Evolutionary conservation across 2,797 vertebrate genomes (phyloP), one percentile per base, ranked within the genome.

Genomic region (Pantherophis vulpinus): DNA sequence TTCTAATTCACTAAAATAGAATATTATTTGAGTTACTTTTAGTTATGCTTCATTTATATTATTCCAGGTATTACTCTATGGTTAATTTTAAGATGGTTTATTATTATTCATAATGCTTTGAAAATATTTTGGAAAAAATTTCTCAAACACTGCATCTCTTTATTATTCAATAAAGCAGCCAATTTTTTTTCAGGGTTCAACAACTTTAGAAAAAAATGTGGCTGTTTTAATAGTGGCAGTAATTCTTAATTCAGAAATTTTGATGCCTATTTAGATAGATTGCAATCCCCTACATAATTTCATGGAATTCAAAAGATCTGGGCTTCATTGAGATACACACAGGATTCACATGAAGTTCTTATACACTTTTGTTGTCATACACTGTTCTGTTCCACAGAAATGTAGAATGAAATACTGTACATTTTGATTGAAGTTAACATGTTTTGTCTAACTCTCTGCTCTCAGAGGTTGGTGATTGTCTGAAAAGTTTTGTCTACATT

Each of bases 401-500:
- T 66, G 0, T 20, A 92, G 61, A 93, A 87, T 96, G 93, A 98
- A 96, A 96, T 95, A 37, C 16, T 74, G 16, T 74, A 97, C 96
- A 91, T 61, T 87, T 55, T 92, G 94, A 91, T 93, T 93, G 93
- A 88, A 96, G 92, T 94, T 95, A 96, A 97, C 97, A 90, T 96
- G 55, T 96, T 97, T 96, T 95, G 60, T 96, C 74, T 97, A 96
- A 95, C 86, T 96, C 94, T 96, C 97, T 96, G 95, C 96, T 96
- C 95, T 97, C 96, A 96, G 95, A 97, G 94, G 86, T 94, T 90
- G 89, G 90, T 94, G 94, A 95, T 95, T 97, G 92, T 95, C 95
- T 97, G 89, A 94, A 97, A 97, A 96, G 92, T 97, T 96, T 95
- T 96, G n/a, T 94, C 89, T 96, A 92, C 96, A 94, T 95, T 94